Evolutionary conservation across 2,797 vertebrate species (phyloP), one percentile per base, ranked within the genome.

Genomic region (Myotis myotis): DNA sequence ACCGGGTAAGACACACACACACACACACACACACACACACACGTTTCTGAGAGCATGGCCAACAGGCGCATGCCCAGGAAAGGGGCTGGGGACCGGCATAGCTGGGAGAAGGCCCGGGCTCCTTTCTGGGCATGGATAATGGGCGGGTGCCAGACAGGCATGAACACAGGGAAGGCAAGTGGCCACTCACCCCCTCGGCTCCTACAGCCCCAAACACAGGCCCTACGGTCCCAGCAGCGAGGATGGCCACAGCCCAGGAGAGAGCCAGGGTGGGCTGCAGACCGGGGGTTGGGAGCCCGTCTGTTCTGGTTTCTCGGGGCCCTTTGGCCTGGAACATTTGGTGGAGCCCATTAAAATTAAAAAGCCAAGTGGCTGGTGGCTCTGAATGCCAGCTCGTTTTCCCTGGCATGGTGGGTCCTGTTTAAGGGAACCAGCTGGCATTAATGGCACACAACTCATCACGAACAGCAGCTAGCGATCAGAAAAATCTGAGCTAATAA

Each of bases 401-500:
- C 97, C 80, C 95, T 96, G 97, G 97, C 97, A 97, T 96, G 96
- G 96, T 96, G 87, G 97, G 97, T 95, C 97, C 97, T 95, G 95
- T 97, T 97, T 97, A 95, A 97, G 97, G 95, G 97, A 97, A 97
- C 91, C 97, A 98, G 97, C 97, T 98, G 98, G 97, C 86, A 97
- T 95, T 97, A 98, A 98, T 93, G 96, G 97, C 79, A 75, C 96
- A 97, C 95, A 79, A 51, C 71, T 82, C 97, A 95, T 60, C 96
- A 81, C 1, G 89, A 98, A 96, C 96, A 97, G 97, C 97, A 97
- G 98, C 97, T 97, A 98, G 97, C 23, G 62, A 97, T 66, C 92
- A 96, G 94, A 96, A 97, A 95, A 97, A 86, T 90, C 91, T 68
- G 94, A 93, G 89, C 95, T 87, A 92, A 97, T 96, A 93, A 96